phyloP scores from a whole-genome alignment of 2,113 vertebrate species.

The Colaptes auratus region DNA sequence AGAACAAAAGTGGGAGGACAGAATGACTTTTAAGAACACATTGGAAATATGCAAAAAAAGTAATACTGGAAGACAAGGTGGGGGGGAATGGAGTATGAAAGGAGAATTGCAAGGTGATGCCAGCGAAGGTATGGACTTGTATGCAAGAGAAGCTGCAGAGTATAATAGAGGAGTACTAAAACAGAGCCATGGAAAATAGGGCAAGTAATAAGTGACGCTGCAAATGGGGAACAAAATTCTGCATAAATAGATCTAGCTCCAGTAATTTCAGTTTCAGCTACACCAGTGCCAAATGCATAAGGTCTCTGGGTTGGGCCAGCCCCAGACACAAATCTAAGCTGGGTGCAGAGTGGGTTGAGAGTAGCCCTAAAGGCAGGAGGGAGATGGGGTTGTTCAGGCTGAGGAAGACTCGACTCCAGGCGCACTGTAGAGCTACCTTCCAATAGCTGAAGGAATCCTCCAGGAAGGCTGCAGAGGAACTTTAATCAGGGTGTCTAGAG shows the following conservation, averaged over 20 bases:
- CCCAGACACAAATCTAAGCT: too few relatives aligned
- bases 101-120: not conserved
- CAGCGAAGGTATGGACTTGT: not conserved
- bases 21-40: not conserved
- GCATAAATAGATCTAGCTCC: not conserved
- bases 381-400: too few relatives aligned
- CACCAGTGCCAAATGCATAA: too few relatives aligned
- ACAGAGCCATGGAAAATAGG: not conserved
- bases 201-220: not conserved
- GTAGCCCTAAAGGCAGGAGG: too few relatives aligned
- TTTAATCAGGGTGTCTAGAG: too few relatives aligned
- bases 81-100: not conserved
- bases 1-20: constrained; percentile 8
- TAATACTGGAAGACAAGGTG: not conserved
- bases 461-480: too few relatives aligned
- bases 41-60: not conserved
- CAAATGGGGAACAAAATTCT: not conserved
- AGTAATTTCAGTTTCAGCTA: not conserved
- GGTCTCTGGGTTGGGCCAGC: too few relatives aligned
- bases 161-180: not conserved
- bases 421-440: too few relatives aligned
- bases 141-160: not conserved
- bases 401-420: too few relatives aligned
- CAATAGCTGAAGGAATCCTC: too few relatives aligned
- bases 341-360: too few relatives aligned